Percentiles rank a stretch among this genome's conserved stretches.
These are phyloP conservation scores for Glyphotaelius pellucidus DNA, from an alignment of 2,888 invertebrate genomes.

Conservation along the genomic window DNA sequence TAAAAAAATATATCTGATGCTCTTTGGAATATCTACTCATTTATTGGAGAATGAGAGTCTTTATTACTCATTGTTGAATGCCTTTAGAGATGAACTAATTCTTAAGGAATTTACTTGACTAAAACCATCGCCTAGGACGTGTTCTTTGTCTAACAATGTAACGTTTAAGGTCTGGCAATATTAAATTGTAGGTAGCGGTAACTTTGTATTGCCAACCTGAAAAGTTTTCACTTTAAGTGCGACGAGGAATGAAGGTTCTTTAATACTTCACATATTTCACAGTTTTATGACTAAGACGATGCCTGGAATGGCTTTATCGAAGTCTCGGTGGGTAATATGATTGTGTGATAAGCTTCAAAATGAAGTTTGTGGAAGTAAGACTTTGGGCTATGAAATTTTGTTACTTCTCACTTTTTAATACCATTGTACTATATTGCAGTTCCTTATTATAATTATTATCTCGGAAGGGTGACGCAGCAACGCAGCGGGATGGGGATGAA, in stretches of 20 bases:
- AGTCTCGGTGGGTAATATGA: not conserved
- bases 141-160: not conserved
- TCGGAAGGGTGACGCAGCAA: not conserved
- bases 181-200: not conserved
- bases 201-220: not conserved
- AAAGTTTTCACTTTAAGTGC: not conserved
- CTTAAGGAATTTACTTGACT: not conserved
- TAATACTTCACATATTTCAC: not conserved
- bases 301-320: not conserved
- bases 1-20: not conserved
- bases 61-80: not conserved
- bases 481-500: not conserved
- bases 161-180: not conserved
- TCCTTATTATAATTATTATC: not conserved
- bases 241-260: not conserved
- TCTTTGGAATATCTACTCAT: not conserved
- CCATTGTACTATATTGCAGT: not conserved
- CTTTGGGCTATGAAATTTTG: too few relatives aligned
- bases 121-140: not conserved
- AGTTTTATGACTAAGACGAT: not conserved
- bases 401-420: not conserved
- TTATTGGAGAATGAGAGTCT: not conserved
- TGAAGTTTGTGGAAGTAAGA: not conserved
- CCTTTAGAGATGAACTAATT: not conserved
- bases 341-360: not conserved